Conservation (phyloP, 2,888 invertebrate species). For the Mesorhabditis belari region DNA sequence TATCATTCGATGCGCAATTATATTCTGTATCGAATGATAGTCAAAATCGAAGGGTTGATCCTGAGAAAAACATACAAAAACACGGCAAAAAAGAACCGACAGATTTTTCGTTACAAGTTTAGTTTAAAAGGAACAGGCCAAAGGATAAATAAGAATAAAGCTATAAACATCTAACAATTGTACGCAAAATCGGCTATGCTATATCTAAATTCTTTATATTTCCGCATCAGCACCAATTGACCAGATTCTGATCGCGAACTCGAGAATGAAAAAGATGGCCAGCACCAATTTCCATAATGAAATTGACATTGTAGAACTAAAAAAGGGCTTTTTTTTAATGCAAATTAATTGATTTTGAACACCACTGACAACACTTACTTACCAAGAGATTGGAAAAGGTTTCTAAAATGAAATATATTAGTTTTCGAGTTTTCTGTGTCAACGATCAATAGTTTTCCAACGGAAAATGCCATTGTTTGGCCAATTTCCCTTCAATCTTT, state of each 20-base stretch:
- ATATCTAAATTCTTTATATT: constrained; percentile 29
- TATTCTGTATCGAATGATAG: no score
- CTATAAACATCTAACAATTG: no score
- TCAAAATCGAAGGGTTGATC: no score
- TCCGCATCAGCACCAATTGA: constrained; percentile 39
- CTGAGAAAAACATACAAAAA: no score
- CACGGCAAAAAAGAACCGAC: no score
- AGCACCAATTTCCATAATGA: constrained; percentile 30
- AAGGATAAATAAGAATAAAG: not conserved
- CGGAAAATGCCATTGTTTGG: no score
- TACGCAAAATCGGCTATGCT: no score
- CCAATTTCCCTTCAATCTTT: no score
- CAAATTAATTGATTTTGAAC: constrained; percentile 28
- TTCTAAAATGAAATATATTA: not conserved
- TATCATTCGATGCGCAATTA: no score
- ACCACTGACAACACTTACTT: no score
- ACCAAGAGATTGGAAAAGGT: not conserved
- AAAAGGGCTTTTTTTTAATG: not conserved
- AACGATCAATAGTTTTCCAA: no score
- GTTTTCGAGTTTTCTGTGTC: no score
- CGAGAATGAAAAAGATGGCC: constrained; percentile 36
- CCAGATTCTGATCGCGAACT: constrained; percentile 41
- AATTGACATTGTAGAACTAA: constrained; percentile 12
- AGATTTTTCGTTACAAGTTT: not conserved
- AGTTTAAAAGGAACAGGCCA: not conserved